A percentile compares a stretch with the other conserved stretches of the same genome.
Conservation (phyloP, 2,113 vertebrate species). For the Lipotes vexillifer region DNA sequence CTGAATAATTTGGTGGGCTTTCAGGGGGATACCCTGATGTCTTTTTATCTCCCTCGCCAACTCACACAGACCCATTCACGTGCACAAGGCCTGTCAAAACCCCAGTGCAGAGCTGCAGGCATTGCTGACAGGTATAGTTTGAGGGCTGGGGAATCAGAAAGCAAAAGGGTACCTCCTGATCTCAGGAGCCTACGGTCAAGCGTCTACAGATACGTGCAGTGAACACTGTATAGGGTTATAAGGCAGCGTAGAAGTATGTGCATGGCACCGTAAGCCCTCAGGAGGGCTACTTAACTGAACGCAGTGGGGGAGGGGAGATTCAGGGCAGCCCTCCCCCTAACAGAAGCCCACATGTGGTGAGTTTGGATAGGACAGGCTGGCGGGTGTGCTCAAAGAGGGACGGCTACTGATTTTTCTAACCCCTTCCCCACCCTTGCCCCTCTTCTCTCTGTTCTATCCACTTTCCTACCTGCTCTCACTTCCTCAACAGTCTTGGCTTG, state of each 20-base stretch:
- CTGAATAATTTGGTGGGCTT: not conserved
- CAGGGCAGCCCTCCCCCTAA: not conserved
- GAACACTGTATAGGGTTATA: not conserved
- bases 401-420: not conserved
- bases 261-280: not conserved
- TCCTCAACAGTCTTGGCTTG: not conserved
- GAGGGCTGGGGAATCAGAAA: not conserved
- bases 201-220: not conserved
- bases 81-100: not conserved
- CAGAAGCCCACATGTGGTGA: not conserved
- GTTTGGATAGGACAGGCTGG: not conserved
- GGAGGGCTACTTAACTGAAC: not conserved
- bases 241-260: fast-evolving
- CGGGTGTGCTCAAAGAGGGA: not conserved
- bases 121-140: not conserved
- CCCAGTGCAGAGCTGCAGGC: not conserved
- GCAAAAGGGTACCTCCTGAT: not conserved
- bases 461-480: not conserved
- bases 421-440: not conserved
- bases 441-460: not conserved
- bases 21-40: not conserved
- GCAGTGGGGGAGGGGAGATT: not conserved
- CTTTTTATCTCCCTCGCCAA: not conserved
- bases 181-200: not conserved
- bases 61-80: not conserved